A percentile compares a stretch with the other conserved stretches of the same genome.
Evolutionary conservation across 2,113 vertebrate species (phyloP).

Genomic region (Xenopus borealis): DNA sequence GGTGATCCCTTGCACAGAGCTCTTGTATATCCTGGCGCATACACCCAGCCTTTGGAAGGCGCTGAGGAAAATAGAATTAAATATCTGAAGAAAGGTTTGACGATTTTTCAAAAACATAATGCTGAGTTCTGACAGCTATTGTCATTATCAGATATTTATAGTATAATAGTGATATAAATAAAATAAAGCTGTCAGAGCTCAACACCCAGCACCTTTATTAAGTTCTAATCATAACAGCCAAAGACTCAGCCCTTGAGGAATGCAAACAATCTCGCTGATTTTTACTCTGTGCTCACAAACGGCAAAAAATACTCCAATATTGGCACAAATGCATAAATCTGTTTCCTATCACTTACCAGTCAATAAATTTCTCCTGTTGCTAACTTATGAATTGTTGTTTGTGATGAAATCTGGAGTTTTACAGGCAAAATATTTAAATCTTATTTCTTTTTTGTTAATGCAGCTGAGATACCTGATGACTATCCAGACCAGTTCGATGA

Average conservation of each 20-base stretch:
- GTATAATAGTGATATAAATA: no score
- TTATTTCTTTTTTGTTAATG: slow-evolving; percentile 53
- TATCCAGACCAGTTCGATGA: slow-evolving; percentile 88
- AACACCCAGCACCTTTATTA: not conserved
- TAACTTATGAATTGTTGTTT: not conserved
- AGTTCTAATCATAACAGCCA: not conserved
- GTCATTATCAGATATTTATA: no score
- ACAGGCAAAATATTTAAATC: not conserved
- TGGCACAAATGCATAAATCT: not conserved
- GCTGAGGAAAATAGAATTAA: no score
- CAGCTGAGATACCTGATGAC: slow-evolving; percentile 80
- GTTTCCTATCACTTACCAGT: not conserved
- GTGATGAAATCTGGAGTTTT: not conserved
- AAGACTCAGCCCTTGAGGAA: not conserved
- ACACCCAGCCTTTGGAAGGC: no score
- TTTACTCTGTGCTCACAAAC: not conserved
- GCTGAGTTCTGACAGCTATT: no score
- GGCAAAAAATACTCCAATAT: not conserved
- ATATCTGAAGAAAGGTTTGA: no score
- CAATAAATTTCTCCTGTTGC: not conserved
- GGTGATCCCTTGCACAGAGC: no score
- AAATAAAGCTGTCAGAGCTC: not conserved
- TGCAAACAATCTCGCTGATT: not conserved
- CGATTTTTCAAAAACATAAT: no score
- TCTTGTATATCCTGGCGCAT: no score